phyloP scores from a whole-genome alignment of 2,888 invertebrate genomes.

The Seladonia tumulorum region DNA sequence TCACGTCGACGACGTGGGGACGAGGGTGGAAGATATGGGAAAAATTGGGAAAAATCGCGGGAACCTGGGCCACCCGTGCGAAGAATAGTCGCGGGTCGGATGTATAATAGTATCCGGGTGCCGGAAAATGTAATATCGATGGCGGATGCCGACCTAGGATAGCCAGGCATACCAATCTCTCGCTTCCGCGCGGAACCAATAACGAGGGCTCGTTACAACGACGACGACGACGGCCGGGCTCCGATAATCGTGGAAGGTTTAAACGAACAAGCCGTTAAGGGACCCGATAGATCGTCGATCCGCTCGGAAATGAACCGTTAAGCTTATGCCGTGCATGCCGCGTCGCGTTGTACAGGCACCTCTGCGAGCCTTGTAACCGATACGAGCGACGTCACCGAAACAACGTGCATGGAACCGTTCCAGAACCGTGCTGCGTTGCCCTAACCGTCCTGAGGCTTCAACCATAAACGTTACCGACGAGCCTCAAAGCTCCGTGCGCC shows the following conservation, averaged over 20 bases:
- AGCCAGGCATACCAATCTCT: constrained; percentile 28
- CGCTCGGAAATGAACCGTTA: constrained; percentile 55
- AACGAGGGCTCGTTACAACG: constrained; percentile 17
- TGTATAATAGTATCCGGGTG: not conserved
- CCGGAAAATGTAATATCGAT: not conserved
- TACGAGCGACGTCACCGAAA: constrained; percentile 54
- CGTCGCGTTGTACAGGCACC: constrained; percentile 29
- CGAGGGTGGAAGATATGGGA: not conserved
- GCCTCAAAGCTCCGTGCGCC: not conserved
- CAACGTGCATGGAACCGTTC: constrained; percentile 51
- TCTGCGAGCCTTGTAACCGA: constrained; percentile 50
- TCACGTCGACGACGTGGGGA: not conserved
- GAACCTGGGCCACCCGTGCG: no score
- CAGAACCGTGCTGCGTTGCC: constrained; percentile 5
- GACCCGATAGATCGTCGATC: constrained; percentile 53
- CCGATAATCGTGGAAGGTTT: constrained; percentile 35
- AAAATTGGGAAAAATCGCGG: not conserved
- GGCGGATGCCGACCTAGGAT: not conserved
- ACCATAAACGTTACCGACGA: not conserved
- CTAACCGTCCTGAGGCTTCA: not conserved
- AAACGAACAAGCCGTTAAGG: constrained; percentile 51
- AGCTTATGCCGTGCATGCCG: constrained; percentile 28
- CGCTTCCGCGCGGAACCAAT: constrained; percentile 28
- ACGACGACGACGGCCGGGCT: constrained; percentile 24
- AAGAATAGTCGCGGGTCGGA: not conserved